Base-by-base conservation (phyloP, 2,888 invertebrate species). In the Macrophya alboannulata region DNA sequence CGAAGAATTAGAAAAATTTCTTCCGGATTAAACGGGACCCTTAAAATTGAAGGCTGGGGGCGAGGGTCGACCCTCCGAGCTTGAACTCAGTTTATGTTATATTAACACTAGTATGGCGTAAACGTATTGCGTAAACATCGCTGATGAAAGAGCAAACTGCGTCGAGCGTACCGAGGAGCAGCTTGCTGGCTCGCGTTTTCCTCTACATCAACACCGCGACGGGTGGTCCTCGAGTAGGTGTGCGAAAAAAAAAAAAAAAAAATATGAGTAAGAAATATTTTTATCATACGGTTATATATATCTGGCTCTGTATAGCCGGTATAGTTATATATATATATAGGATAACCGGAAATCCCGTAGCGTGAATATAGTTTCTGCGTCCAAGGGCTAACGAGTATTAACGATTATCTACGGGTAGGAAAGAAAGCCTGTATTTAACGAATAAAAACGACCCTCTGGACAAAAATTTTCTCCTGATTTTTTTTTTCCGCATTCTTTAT, bases 121-220 rank as follows among this genome's bases (percentile, higher is more conserved):
- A 48, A 48, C 76, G 45, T 76, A 76, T 76, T 76, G 76, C 25
- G 48, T 48, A 76, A 43, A 76, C 76, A 48, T 15, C n/a, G n/a
- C 40, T 17, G 40, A 40, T 71, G 71, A 71, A 71, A 71, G 71
- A 71, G 71, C 40, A 71, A 71, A 71, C 37, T 37, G 9, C 40
- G 17, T 40, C 17, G 5, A 10, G n/a, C n/a, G 17, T 8, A 10
- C 62, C 62, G 62, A 62, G 62, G 17, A 40, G 71, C 71, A 71
- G n/a, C 40, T 9, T n/a, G 71, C 17, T n/a, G 3, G 12, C 71
- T n/a, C 71, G 17, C 40, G 40, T 17, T 71, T n/a, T 9, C 25
- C 12, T 25, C 25, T 62, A 62, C 21, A 25, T 25, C 10, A 62
- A 62, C 10, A 12, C 2, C 12, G 25, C 25, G 25, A 25, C 12